Conservation (phyloP, 2,797 vertebrate genomes). For the Eulemur albifrons region DNA sequence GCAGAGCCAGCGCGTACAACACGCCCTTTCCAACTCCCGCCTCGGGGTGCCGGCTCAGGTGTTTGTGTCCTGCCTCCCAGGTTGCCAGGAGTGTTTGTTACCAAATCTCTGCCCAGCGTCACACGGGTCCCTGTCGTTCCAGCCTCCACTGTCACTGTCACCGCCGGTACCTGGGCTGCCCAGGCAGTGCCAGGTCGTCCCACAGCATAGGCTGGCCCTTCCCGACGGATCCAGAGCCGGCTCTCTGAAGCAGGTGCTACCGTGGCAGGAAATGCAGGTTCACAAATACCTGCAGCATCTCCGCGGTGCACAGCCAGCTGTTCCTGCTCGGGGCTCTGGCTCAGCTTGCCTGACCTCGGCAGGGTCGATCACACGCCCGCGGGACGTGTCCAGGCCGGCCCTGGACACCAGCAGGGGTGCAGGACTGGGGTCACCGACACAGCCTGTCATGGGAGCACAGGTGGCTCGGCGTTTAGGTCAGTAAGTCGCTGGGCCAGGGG, state of each 20-base stretch:
- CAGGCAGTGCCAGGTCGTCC: rapidly evolving
- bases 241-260: too few relatives aligned
- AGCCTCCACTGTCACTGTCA: rapidly evolving
- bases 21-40: rapidly evolving
- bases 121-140: rapidly evolving
- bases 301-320: rapidly evolving
- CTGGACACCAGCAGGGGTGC: rapidly evolving
- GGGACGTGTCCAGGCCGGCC: too few relatives aligned
- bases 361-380: neutral
- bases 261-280: rapidly evolving
- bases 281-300: rapidly evolving
- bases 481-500: neutral
- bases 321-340: rapidly evolving
- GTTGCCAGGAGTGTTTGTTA: neutral
- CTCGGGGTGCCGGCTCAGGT: neutral
- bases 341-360: neutral
- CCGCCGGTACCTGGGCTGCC: neutral
- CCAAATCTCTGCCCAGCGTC: rapidly evolving
- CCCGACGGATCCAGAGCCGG: neutral
- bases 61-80: neutral
- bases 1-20: rapidly evolving
- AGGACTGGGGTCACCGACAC: neutral
- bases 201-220: neutral
- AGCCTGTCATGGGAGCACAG: rapidly evolving
- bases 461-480: neutral